Percentiles rank a stretch among this genome's conserved stretches.
These are phyloP conservation scores for Morelia viridis DNA, from an alignment of 2,797 vertebrate genomes.

Conservation along the genomic window DNA sequence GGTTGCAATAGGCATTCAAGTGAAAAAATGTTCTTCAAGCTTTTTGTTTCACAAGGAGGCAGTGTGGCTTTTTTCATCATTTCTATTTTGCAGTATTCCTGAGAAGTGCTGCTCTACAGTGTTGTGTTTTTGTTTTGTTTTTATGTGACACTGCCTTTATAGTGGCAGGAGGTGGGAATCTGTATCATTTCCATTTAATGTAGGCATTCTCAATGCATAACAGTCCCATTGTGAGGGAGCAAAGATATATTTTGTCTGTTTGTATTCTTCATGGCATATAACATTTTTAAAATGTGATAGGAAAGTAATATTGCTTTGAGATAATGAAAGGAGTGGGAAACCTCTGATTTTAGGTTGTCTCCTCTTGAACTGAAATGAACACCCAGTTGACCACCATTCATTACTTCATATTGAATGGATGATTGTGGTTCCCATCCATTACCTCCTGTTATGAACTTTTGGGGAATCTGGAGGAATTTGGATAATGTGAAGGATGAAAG, in stretches of 20 bases:
- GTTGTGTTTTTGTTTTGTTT: background rate
- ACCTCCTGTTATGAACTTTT: background rate
- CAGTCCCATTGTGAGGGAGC: background rate
- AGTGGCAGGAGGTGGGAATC: background rate
- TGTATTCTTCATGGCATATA: background rate
- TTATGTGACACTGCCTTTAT: background rate
- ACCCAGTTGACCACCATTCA: background rate
- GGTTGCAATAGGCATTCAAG: background rate
- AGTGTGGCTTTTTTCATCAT: background rate
- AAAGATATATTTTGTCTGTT: background rate
- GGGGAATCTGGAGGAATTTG: background rate
- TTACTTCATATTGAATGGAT: background rate
- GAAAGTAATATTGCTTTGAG: background rate
- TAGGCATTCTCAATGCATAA: background rate
- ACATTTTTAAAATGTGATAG: background rate
- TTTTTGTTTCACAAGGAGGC: constrained; percentile 18
- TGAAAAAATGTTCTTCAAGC: background rate
- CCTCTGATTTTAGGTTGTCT: background rate
- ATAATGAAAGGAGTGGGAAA: background rate
- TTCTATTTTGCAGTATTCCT: background rate
- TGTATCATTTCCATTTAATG: background rate
- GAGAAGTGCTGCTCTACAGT: background rate
- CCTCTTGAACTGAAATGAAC: background rate
- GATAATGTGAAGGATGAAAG: background rate
- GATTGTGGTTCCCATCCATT: background rate